phyloP scores from a whole-genome alignment of 2,113 vertebrate species.

The Enhydra lutris region DNA sequence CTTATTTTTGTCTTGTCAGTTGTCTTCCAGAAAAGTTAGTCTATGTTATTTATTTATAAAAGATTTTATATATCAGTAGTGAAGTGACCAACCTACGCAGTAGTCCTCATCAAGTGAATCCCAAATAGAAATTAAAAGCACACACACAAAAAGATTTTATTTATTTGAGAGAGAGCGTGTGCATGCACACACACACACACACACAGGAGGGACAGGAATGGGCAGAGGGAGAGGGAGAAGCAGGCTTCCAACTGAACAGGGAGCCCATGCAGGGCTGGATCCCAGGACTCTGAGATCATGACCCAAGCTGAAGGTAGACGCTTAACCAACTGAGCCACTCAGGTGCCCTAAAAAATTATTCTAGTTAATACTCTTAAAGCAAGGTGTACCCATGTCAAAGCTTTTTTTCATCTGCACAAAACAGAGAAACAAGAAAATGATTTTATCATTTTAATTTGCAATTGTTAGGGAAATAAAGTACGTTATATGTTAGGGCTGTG shows the following conservation, averaged over 20 bases:
- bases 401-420: neutral
- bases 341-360: neutral
- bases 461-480: neutral
- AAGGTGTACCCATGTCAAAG: neutral
- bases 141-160: neutral
- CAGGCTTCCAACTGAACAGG: neutral
- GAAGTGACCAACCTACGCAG: neutral
- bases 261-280: neutral
- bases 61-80: neutral
- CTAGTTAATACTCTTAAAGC: neutral
- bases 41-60: neutral
- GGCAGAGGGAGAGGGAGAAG: neutral
- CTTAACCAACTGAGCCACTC: neutral
- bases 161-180: neutral
- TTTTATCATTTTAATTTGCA: conserved; percentile 44
- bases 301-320: neutral
- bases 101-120: conserved; percentile 42
- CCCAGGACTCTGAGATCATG: neutral
- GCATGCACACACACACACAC: no score
- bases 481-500: neutral
- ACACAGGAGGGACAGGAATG: no score
- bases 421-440: neutral
- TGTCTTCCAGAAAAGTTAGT: neutral
- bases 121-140: conserved; percentile 32
- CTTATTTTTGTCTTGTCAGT: conserved; percentile 35